phyloP scores from a whole-genome alignment of 2,888 invertebrate species.

The Pelosia muscerda region DNA sequence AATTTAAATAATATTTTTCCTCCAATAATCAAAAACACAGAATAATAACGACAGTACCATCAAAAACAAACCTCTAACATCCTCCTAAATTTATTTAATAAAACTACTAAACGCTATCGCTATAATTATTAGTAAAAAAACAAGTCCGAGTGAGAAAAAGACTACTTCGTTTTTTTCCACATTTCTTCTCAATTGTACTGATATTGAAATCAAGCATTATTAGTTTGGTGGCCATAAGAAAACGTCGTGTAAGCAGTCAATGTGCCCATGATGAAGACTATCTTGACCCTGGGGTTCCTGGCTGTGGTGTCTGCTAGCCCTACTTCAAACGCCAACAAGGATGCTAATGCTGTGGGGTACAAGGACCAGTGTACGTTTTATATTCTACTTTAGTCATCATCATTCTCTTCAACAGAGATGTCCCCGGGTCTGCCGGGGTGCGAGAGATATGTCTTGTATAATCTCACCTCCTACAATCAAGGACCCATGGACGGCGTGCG shows the following conservation, averaged over 20 bases:
- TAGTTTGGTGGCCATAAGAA: not conserved
- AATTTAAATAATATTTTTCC: no score
- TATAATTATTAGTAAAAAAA: not conserved
- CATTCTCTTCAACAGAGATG: no score
- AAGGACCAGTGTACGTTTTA: conserved; percentile 25
- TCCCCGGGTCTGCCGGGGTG: no score
- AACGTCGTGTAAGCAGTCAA: conserved; percentile 10
- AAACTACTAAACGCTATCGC: not conserved
- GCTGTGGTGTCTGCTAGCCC: conserved; percentile 14
- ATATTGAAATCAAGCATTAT: not conserved
- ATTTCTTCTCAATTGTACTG: conserved; percentile 14
- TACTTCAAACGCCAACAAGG: conserved; percentile 13
- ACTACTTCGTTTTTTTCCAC: conserved; percentile 2
- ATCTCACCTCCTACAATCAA: no score
- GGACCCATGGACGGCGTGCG: no score
- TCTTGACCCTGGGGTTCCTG: conserved; percentile 4
- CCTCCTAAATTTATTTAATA: not conserved
- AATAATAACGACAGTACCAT: not conserved
- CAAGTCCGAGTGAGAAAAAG: not conserved
- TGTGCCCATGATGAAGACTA: conserved; percentile 12
- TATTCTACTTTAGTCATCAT: not conserved
- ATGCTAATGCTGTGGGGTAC: conserved; percentile 9
- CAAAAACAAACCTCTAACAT: not conserved
- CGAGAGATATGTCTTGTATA: no score
- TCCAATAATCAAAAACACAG: not conserved